phyloP scores from a whole-genome alignment of 2,113 vertebrate species.

The Thunnus maccoyii region DNA sequence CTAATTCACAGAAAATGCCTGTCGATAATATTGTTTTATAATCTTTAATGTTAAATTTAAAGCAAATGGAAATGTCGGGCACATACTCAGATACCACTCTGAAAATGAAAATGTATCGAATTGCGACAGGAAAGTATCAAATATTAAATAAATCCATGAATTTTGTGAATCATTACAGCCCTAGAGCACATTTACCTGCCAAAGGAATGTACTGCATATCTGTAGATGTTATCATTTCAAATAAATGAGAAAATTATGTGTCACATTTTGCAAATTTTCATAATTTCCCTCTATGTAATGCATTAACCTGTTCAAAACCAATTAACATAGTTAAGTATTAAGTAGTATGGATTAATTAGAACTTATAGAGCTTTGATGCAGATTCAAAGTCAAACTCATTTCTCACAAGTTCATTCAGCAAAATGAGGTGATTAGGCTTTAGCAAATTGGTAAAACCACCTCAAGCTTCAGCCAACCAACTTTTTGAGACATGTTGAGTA shows the following conservation, averaged over 20 bases:
- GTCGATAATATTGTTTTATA: not conserved
- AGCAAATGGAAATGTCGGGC: not conserved
- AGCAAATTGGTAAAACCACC: not conserved
- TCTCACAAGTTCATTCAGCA: too few relatives aligned
- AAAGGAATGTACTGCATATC: not conserved
- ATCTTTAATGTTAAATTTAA: not conserved
- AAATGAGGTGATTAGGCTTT: not conserved
- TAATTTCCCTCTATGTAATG: not conserved
- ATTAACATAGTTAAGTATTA: not conserved
- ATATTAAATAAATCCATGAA: too few relatives aligned
- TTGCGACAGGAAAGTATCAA: too few relatives aligned
- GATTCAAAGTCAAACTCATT: too few relatives aligned
- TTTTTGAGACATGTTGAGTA: constrained; percentile 9
- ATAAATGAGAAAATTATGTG: not conserved
- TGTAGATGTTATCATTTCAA: not conserved
- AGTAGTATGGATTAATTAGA: too few relatives aligned
- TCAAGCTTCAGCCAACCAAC: constrained; percentile 5
- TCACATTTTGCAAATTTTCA: not conserved
- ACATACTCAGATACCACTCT: too few relatives aligned
- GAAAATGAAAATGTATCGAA: too few relatives aligned
- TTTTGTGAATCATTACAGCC: not conserved
- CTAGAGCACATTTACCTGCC: not conserved
- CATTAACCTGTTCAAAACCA: not conserved
- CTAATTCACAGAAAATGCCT: not conserved
- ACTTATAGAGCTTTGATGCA: not conserved